Conservation (phyloP, 30 jellyfish, hydroid and myxozoan genomes). For the Haliclystus octoradiatus region DNA sequence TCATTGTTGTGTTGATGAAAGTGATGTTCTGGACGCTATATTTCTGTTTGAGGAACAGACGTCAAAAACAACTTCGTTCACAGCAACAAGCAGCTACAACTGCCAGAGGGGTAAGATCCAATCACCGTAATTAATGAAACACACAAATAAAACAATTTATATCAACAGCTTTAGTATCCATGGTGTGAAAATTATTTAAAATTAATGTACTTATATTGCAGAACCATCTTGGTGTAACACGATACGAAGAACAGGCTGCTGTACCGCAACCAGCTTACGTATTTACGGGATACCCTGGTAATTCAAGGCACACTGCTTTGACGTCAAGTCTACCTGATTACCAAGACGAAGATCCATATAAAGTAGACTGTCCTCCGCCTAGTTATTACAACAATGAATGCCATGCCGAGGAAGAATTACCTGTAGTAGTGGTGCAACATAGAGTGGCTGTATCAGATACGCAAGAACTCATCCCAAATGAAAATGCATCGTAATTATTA, state of each 20-base stretch:
- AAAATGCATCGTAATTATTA: too few species aligned
- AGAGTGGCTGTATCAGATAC: slow-evolving; percentile 46
- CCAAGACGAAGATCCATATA: slow-evolving; percentile 89
- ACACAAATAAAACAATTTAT: too few species aligned
- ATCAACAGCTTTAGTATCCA: too few species aligned
- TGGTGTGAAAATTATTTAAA: background rate
- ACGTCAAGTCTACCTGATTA: slow-evolving; percentile 77
- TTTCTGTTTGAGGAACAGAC: slow-evolving; percentile 54
- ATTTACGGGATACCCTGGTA: slow-evolving; percentile 70
- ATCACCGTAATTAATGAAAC: too few species aligned
- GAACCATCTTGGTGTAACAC: slow-evolving; percentile 34
- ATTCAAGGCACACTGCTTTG: slow-evolving; percentile 52
- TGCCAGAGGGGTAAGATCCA: too few species aligned
- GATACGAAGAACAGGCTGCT: slow-evolving; percentile 97
- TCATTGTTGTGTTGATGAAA: slow-evolving; percentile 61
- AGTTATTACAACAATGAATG: slow-evolving; percentile 52
- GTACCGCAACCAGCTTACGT: slow-evolving; percentile 97
- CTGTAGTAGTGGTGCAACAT: slow-evolving; percentile 41
- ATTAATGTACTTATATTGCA: background rate
- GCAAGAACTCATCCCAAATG: slow-evolving; percentile 42
- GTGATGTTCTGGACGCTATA: slow-evolving; percentile 74
- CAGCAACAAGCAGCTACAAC: too few species aligned
- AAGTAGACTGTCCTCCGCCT: slow-evolving; percentile 87
- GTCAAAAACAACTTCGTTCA: slow-evolving; percentile 24
- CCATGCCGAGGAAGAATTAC: background rate